Conservation (phyloP, 2,888 invertebrate genomes). For the Eupithecia vulgata region DNA sequence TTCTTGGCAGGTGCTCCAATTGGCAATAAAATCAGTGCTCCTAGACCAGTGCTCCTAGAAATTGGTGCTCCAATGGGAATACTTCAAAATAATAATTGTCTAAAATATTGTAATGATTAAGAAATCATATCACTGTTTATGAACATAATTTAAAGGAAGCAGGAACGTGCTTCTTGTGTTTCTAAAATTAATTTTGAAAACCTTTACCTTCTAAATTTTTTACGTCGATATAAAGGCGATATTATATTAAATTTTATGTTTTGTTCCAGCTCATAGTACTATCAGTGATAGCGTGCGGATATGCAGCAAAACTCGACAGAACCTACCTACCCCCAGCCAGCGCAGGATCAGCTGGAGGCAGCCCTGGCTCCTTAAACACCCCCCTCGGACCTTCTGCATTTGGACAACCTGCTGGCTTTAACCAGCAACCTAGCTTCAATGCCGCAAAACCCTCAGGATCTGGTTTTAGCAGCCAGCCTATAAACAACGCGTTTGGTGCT, state of each 20-base stretch:
- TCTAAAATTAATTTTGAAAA: not conserved
- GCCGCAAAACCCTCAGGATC: constrained; percentile 29
- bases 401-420: constrained; percentile 40
- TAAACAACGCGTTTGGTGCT: constrained; percentile 30
- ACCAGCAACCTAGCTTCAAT: constrained; percentile 31
- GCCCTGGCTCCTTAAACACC: constrained; percentile 68
- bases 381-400: constrained; percentile 53
- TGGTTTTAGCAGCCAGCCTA: constrained; percentile 34
- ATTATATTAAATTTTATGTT: not conserved
- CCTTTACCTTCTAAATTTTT: not conserved
- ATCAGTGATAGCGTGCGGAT: constrained; percentile 71
- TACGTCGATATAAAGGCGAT: not conserved
- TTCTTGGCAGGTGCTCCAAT: too few species aligned
- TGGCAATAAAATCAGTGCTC: too few species aligned
- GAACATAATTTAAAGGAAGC: not conserved
- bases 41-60: too few species aligned
- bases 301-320: constrained; percentile 76
- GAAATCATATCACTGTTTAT: not conserved
- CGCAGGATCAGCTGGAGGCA: constrained; percentile 74
- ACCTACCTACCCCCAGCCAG: constrained; percentile 75
- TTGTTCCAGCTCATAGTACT: constrained; percentile 71
- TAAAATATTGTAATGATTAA: not conserved
- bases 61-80: too few species aligned
- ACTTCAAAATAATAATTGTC: not conserved
- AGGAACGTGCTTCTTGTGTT: too few species aligned